phyloP scores from a whole-genome alignment of 2,888 invertebrate genomes.

The Tipula unca region DNA sequence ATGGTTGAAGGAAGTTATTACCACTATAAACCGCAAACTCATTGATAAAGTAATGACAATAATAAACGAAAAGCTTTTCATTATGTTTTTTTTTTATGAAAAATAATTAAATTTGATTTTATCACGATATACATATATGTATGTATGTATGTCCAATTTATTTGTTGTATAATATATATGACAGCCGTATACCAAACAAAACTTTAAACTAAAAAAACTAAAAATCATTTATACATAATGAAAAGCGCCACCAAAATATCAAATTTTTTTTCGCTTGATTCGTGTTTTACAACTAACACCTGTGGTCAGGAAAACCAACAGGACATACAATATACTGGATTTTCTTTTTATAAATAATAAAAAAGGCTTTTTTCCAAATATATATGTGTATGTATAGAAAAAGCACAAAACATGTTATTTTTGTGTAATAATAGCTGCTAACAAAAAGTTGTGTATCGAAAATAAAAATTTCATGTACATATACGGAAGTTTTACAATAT shows the following conservation, averaged over 20 bases:
- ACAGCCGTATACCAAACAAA: neutral
- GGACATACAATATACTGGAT: neutral
- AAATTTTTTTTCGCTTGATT: neutral
- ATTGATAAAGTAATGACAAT: neutral
- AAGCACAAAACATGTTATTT: neutral
- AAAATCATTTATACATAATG: neutral
- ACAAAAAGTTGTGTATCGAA: neutral
- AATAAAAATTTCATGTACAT: neutral
- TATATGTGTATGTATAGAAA: neutral
- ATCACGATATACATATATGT: neutral
- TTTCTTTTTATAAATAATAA: neutral
- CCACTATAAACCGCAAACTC: neutral
- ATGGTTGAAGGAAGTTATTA: neutral
- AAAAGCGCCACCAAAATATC: neutral
- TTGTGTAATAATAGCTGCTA: neutral
- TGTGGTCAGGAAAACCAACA: neutral
- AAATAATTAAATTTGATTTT: neutral
- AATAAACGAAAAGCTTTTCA: neutral
- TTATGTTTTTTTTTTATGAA: neutral
- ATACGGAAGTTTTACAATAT: neutral
- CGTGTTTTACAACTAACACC: neutral
- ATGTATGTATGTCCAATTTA: no score
- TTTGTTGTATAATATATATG: neutral
- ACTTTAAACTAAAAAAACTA: neutral
- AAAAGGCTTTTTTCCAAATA: neutral